A percentile compares a stretch with the other conserved stretches of the same genome.
phyloP scores from a whole-genome alignment of 2,888 invertebrate species.

The Melieria omissa region DNA sequence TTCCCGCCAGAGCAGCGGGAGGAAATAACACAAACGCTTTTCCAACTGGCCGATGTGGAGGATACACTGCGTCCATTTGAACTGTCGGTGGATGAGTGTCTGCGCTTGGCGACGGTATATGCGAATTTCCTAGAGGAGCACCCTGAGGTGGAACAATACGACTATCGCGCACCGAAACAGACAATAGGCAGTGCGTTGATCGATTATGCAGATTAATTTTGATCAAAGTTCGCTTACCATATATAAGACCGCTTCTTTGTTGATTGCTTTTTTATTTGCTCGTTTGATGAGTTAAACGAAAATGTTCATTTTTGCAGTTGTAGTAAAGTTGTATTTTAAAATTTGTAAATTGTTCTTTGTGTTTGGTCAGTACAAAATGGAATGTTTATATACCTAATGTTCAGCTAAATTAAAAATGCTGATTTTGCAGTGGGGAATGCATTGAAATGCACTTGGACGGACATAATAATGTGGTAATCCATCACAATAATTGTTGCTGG shows the following conservation, averaged over 20 bases:
- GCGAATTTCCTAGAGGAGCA: constrained; percentile 75
- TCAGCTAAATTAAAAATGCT: no score
- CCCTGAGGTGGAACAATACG: constrained; percentile 75
- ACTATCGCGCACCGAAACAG: constrained; percentile 72
- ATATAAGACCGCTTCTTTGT: neutral
- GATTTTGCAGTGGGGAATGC: no score
- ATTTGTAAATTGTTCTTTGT: constrained; percentile 2
- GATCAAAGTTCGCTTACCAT: no score
- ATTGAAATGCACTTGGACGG: no score
- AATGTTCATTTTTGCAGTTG: neutral
- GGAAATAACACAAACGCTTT: constrained; percentile 76
- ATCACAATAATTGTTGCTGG: no score
- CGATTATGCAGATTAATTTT: neutral
- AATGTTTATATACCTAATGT: no score
- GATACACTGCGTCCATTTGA: constrained; percentile 77
- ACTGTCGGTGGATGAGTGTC: constrained; percentile 82
- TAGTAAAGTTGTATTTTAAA: neutral
- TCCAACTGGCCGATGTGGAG: constrained; percentile 77
- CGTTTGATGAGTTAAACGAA: neutral
- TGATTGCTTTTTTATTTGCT: neutral
- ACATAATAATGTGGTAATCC: no score
- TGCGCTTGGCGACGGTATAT: constrained; percentile 82
- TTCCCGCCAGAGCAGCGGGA: constrained; percentile 79
- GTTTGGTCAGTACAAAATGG: no score
- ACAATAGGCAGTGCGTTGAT: neutral